Evolutionary conservation across 2,113 vertebrate genomes (phyloP).

Genomic region (Egretta garzetta): DNA sequence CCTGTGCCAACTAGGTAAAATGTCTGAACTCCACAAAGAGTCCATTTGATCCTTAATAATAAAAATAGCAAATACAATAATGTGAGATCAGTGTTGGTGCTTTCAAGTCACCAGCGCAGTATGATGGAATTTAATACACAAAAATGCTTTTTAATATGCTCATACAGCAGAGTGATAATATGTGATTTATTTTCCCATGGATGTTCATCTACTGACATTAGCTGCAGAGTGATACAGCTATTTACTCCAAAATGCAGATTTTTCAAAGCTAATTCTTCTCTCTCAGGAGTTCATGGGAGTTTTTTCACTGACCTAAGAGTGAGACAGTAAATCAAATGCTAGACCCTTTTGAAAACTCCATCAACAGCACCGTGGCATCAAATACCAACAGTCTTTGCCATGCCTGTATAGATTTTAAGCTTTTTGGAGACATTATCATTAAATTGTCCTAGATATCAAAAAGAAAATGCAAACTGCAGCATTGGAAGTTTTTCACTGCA

Average conservation of each 20-base stretch:
- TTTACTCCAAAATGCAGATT: background rate
- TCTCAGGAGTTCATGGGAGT: background rate
- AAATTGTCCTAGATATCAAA: background rate
- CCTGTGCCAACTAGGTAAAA: background rate
- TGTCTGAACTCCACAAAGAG: background rate
- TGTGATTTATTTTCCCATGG: background rate
- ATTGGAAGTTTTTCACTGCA: background rate
- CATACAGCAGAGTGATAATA: background rate
- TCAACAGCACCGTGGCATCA: background rate
- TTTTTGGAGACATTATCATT: background rate
- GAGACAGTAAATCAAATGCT: background rate
- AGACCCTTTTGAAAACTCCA: background rate
- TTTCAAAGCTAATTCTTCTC: background rate
- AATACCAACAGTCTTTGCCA: background rate
- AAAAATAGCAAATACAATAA: background rate
- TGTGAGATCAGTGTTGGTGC: background rate
- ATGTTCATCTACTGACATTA: background rate
- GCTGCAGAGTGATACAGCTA: background rate
- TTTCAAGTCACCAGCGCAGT: background rate
- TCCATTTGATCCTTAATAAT: background rate
- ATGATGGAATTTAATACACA: background rate
- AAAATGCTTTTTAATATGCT: background rate
- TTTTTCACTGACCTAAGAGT: background rate
- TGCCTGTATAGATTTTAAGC: background rate
- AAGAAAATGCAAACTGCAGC: background rate